phyloP scores from a whole-genome alignment of 2,113 vertebrate species.

The Mustelus asterias region DNA sequence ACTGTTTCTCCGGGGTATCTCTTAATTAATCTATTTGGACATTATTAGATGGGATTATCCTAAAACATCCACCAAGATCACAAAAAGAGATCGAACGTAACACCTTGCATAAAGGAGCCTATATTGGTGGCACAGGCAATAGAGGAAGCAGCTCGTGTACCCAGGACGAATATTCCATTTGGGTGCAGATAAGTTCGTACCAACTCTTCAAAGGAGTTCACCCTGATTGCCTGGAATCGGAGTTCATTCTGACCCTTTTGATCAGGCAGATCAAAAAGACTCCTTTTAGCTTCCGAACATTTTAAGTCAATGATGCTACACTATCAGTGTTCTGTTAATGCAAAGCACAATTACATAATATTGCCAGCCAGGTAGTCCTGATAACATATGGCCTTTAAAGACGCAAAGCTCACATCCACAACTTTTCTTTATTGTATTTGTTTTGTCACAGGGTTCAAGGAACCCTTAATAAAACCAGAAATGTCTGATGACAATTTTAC shows the following conservation, averaged over 20 bases:
- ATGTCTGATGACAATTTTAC: neutral
- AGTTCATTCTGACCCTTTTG: conserved; percentile 16
- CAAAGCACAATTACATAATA: neutral
- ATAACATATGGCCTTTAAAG: neutral
- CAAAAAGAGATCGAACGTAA: neutral
- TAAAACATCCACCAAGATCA: neutral
- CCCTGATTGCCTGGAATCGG: neutral
- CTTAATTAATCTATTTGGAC: neutral
- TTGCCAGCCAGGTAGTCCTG: neutral
- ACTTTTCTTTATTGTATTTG: neutral
- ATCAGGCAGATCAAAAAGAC: neutral
- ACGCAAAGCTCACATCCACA: neutral
- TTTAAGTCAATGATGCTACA: neutral
- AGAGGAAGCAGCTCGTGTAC: neutral
- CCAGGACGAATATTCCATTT: neutral
- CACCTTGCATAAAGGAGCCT: neutral
- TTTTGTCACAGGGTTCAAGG: neutral
- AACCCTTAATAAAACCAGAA: neutral
- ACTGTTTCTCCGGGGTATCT: neutral
- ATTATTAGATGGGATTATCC: neutral
- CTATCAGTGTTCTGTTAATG: neutral
- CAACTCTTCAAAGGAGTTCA: neutral
- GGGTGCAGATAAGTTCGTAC: neutral
- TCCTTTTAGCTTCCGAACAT: neutral
- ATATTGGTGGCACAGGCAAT: neutral